Evolutionary conservation across 2,113 vertebrate species (phyloP).

Genomic region (Hoplias malabaricus): DNA sequence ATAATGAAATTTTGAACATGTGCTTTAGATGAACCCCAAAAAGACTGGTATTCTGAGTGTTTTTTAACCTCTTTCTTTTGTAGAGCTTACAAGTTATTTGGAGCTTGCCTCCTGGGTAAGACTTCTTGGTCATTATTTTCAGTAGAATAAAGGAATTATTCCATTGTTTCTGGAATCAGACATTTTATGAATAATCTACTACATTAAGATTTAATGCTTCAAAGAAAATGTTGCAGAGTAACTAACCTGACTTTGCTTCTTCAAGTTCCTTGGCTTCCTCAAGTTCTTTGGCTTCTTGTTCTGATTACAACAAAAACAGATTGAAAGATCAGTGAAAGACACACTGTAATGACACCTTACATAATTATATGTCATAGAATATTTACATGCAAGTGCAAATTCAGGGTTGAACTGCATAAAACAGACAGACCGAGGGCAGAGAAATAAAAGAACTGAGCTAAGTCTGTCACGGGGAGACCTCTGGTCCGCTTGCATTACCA

Average conservation of each 20-base stretch:
- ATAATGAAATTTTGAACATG: slow-evolving; percentile 16
- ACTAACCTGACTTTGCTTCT: slow-evolving; percentile 86
- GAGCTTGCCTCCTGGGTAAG: neutral
- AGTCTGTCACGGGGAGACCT: no score
- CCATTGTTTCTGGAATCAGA: neutral
- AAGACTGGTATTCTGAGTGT: neutral
- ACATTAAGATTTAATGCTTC: neutral
- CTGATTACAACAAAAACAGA: slow-evolving; percentile 62
- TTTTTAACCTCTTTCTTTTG: neutral
- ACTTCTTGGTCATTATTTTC: neutral
- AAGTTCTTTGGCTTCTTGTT: slow-evolving; percentile 81
- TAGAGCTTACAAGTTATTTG: neutral
- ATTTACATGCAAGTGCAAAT: no score
- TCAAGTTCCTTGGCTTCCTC: slow-evolving; percentile 73
- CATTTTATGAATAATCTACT: neutral
- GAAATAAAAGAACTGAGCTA: no score
- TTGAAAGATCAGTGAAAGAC: neutral
- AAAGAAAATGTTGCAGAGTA: neutral
- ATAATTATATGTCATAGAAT: no score
- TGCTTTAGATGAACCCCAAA: neutral
- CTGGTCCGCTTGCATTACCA: no score
- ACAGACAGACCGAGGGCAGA: no score
- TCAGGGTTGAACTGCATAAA: no score
- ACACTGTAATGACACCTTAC: no score
- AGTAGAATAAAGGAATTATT: neutral